Base-by-base conservation (phyloP, 2,113 vertebrate genomes). In the Telmatochromis sp. region DNA sequence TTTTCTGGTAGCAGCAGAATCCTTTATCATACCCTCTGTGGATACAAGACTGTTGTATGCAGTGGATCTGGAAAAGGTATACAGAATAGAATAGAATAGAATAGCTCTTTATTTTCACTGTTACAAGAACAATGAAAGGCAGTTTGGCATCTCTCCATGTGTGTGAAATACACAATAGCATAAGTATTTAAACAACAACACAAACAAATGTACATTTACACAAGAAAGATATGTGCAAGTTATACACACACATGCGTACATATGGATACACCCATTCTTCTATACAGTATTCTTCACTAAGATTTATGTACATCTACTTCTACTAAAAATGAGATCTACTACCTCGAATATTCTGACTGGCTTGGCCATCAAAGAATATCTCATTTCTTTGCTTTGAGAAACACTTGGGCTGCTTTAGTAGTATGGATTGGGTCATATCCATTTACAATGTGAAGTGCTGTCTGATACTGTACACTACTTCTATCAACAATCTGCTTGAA, bases 321-420 rank as follows among this genome's bases (percentile, higher is more conserved):
- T 65, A 65, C 33, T 21, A 65, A 37, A 65, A n/a, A 2, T 65
- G 6, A 65, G 33, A 65, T 65, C 33, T n/a, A 0, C 17, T 37
- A 65, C 0, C 3, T 37, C 0, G 2, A 65, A 65, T 65, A 17
- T 60, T 60, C 57, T 60, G 31, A 12, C 1, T 37, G 0, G 33
- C 6, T 65, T 65, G 60, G 31, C 17, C 60, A 65, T 65, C 4
- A 65, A 65, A 65, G 3, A 65, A 65, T 65, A 37, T 65, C 31
- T 33, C 0, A 37, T 37, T 37, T 37, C 60, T n/a, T 65, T 65
- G 60, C 60, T 65, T 8, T 65, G 19, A 65, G 33, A 65, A 8
- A 3, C 3, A 65, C 60, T 65, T 65, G 0, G 1, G 33, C 60
- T 35, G 31, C 9, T 37, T 65, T 37, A n/a, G 4, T 37, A 65